phyloP scores from a whole-genome alignment of 2,888 invertebrate genomes.

The Apotomis turbidana region DNA sequence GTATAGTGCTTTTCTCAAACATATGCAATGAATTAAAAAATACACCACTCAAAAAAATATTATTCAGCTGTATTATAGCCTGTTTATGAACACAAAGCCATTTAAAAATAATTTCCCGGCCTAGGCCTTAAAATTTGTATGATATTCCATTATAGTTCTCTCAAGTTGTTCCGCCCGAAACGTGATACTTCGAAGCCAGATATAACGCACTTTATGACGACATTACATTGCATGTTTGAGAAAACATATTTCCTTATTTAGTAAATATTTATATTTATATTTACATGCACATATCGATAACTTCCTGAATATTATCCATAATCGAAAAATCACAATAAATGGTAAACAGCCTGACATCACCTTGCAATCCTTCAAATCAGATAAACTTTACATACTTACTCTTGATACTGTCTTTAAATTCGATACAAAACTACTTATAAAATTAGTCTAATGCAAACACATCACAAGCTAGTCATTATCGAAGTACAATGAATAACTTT shows the following conservation, averaged over 20 bases:
- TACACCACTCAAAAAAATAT: too few species aligned
- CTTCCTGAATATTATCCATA: constrained; percentile 12
- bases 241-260: not conserved
- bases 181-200: too few species aligned
- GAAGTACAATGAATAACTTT: not conserved
- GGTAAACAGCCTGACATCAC: constrained; percentile 13
- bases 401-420: constrained; percentile 22
- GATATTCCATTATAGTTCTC: too few species aligned
- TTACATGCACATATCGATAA: not conserved
- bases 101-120: too few species aligned
- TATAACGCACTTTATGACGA: too few species aligned
- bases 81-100: too few species aligned
- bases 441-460: not conserved
- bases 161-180: too few species aligned
- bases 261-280: not conserved
- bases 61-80: too few species aligned
- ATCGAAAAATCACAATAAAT: constrained; percentile 20
- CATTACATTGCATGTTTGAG: not conserved
- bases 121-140: too few species aligned
- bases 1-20: too few species aligned
- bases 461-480: not conserved
- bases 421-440: constrained; percentile 29
- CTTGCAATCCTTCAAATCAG: constrained; percentile 29
- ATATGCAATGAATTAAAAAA: too few species aligned
- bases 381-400: constrained; percentile 20